These are phyloP conservation scores for Thymelicus lineola DNA, from an alignment of 2,888 invertebrate genomes.

Conservation along the genomic window DNA sequence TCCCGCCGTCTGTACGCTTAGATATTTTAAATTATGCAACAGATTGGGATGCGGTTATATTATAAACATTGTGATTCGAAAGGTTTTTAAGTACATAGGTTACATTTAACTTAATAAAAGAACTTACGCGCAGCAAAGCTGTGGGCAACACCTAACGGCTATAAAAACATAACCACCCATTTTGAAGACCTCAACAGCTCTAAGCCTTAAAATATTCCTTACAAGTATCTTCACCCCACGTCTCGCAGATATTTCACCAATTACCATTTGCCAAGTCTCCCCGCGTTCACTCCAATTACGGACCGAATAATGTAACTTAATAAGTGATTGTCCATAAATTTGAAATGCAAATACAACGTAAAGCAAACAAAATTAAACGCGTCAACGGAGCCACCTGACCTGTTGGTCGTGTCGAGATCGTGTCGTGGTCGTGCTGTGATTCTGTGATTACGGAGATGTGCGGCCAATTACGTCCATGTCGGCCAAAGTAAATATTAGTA, in stretches of 20 bases:
- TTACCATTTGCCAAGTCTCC: constrained; percentile 19
- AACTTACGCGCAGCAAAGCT: too few relatives aligned
- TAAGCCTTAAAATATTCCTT: neutral
- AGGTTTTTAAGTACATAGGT: too few relatives aligned
- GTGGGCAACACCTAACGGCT: neutral
- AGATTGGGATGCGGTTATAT: too few relatives aligned
- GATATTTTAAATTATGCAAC: too few relatives aligned
- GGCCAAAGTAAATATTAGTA: too few relatives aligned
- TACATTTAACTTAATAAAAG: too few relatives aligned
- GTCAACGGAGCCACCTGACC: constrained; percentile 25
- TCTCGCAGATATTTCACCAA: constrained; percentile 15
- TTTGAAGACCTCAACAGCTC: neutral
- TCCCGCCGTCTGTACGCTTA: too few relatives aligned
- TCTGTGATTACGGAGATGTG: neutral
- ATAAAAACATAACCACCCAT: neutral
- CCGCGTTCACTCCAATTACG: constrained; percentile 26
- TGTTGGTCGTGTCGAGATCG: constrained; percentile 1
- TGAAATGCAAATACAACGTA: constrained; percentile 59
- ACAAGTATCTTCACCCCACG: neutral
- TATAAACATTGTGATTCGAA: too few relatives aligned
- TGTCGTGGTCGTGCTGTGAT: neutral
- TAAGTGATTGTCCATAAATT: constrained; percentile 45
- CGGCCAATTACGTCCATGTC: too few relatives aligned
- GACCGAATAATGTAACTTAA: constrained; percentile 24
- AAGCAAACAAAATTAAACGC: constrained; percentile 60